Conservation (phyloP, 2,888 invertebrate species). For the Sacculina carcini region DNA sequence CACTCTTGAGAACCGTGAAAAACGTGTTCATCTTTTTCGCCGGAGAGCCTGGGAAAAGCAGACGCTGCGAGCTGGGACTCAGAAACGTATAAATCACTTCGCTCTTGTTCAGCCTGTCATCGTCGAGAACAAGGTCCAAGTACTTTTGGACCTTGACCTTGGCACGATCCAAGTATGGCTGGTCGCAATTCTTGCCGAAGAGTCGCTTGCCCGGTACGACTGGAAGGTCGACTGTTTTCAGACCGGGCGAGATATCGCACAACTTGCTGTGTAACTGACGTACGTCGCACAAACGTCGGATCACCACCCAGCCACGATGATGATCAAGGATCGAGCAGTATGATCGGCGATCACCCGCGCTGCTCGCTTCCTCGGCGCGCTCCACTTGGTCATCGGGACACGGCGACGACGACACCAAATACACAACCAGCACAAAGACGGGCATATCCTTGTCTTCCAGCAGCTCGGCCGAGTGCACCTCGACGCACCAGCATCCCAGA, state of each 20-base stretch:
- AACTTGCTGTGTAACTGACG: conserved; percentile 58
- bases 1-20: neutral
- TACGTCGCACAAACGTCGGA: conserved; percentile 29
- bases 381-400: neutral
- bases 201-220: conserved; percentile 45
- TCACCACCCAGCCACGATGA: conserved; percentile 20
- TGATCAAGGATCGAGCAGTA: neutral
- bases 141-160: conserved; percentile 59
- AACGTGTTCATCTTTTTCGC: neutral
- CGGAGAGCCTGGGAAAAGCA: conserved; percentile 21
- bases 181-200: conserved; percentile 49
- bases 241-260: conserved; percentile 44
- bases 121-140: conserved; percentile 58
- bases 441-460: conserved; percentile 36
- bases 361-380: neutral
- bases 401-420: conserved; percentile 21
- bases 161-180: conserved; percentile 49
- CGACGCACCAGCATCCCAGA: conserved; percentile 60
- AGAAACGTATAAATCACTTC: conserved; percentile 71
- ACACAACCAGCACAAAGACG: conserved; percentile 52
- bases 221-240: conserved; percentile 56
- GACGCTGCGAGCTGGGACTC: conserved; percentile 69
- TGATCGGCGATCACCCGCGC: neutral
- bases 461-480: conserved; percentile 50
- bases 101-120: conserved; percentile 59